phyloP scores from a whole-genome alignment of 1,140 invertebrate species.

The Ylistrum balloti region DNA sequence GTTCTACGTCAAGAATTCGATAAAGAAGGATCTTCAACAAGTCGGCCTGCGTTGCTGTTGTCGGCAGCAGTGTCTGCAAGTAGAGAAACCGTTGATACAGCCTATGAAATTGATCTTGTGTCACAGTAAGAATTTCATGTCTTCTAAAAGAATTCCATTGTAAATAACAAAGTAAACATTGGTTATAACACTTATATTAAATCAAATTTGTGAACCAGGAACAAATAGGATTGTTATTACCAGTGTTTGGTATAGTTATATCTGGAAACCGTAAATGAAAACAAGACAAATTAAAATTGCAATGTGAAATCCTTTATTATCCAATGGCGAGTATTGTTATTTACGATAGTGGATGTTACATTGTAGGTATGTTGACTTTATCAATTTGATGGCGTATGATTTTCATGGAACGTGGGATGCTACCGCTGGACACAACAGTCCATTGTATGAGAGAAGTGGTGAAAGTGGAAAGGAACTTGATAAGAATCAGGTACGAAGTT shows the following conservation, averaged over 20 bases:
- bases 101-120: conserved; percentile 88
- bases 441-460: conserved; percentile 69
- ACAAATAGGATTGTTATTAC: no score
- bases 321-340: no score
- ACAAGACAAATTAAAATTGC: no score
- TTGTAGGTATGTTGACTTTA: conserved; percentile 94
- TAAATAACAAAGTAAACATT: no score
- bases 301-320: no score
- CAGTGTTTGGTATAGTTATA: no score
- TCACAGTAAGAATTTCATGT: background rate
- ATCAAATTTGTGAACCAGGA: no score
- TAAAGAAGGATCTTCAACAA: conserved; percentile 57
- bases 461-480: background rate
- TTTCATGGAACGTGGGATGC: conserved; percentile 97
- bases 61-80: conserved; percentile 69
- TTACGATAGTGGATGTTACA: background rate
- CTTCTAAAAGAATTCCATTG: background rate
- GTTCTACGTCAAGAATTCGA: conserved; percentile 60
- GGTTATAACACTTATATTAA: no score
- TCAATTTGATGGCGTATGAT: conserved; percentile 95
- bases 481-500: background rate
- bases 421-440: conserved; percentile 86
- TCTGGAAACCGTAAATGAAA: no score
- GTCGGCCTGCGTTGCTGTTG: conserved; percentile 59
- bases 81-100: conserved; percentile 76